Base-by-base conservation (phyloP, 1,140 invertebrate genomes). In the Lerema accius region DNA sequence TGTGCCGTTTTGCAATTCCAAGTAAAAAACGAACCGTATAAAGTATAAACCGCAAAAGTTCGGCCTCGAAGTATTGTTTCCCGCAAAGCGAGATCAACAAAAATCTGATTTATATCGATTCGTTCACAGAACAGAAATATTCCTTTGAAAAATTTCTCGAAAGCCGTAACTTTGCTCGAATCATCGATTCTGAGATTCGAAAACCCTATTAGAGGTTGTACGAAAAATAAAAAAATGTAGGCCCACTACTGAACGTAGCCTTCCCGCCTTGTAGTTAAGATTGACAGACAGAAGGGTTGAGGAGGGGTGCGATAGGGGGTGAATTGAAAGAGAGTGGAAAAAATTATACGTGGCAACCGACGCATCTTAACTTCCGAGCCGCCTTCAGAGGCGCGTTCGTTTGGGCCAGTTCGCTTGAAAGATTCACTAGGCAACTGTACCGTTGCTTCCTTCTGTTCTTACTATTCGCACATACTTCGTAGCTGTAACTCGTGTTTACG, bases 331-430 rank as follows among this genome's bases (percentile, higher is more conserved):
- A 83, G 83, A 87, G 84, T 84, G 78, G 83, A 87, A 89, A 79
- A 89, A 90, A 90, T 88, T 90, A 88, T 88, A 90, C 85, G 87
- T 85, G 83, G 80, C 83, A 84, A 83, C 79, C 80, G 80, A 87
- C 84, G 85, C 82, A 87, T 89, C 85, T 88, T 88, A 88, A 82
- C 86, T 86, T 87, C 84, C 84, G 82, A 81, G 71, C 66, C 65
- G 78, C 73, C 71, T 80, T 82, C 71, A 69, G 76, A 56, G 77
- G 51, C 72, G 67, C 77, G 69, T 82, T 78, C 63, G 61, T 28
- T 63, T 45, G 35, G 63, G 69, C 55, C 28, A 75, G 72, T 63
- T 13, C 53, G 59, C 71, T 81, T 65, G 73, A 76, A 69, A 59
- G 60, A 67, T 56, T 46, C 16, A 37, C 42, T 61, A 39, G 58